Conservation (phyloP, 1,140 invertebrate genomes). For the Rhizoglyphus robini region DNA sequence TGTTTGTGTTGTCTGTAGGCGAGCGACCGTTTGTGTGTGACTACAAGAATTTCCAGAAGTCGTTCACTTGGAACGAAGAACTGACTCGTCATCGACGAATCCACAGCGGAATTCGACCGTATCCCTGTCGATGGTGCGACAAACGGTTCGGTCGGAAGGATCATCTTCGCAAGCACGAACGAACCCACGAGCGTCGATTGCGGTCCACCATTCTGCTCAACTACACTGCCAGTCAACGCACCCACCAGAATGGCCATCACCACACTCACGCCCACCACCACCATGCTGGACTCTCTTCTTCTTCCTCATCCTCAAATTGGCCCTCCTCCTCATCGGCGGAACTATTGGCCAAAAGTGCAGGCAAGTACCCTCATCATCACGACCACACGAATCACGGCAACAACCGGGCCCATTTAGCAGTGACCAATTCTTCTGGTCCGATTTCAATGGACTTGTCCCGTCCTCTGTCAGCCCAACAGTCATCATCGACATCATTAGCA, state of each 20-base stretch:
- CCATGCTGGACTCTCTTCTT: background rate
- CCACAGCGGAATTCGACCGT: constrained; percentile 43
- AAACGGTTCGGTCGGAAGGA: constrained; percentile 80
- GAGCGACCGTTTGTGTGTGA: constrained; percentile 76
- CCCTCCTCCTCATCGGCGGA: background rate
- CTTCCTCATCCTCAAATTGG: background rate
- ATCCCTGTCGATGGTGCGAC: constrained; percentile 57
- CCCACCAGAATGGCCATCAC: background rate
- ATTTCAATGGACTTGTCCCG: no score
- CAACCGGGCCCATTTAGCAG: no score
- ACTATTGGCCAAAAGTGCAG: no score
- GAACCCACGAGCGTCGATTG: constrained; percentile 42
- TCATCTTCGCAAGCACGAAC: constrained; percentile 37
- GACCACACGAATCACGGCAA: no score
- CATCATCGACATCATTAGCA: no score
- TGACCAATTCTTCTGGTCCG: no score
- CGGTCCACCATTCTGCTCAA: constrained; percentile 12
- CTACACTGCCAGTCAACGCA: background rate
- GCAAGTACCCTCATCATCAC: no score
- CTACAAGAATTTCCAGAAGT: constrained; percentile 63
- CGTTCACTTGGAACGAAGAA: constrained; percentile 84
- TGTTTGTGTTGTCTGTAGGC: constrained; percentile 41
- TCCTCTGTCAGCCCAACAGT: no score
- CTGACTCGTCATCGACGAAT: constrained; percentile 77
- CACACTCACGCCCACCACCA: background rate